A percentile compares a stretch with the other conserved stretches of the same genome.
Evolutionary conservation across 2,888 invertebrate species (phyloP).

Genomic region (Conus canariensis): DNA sequence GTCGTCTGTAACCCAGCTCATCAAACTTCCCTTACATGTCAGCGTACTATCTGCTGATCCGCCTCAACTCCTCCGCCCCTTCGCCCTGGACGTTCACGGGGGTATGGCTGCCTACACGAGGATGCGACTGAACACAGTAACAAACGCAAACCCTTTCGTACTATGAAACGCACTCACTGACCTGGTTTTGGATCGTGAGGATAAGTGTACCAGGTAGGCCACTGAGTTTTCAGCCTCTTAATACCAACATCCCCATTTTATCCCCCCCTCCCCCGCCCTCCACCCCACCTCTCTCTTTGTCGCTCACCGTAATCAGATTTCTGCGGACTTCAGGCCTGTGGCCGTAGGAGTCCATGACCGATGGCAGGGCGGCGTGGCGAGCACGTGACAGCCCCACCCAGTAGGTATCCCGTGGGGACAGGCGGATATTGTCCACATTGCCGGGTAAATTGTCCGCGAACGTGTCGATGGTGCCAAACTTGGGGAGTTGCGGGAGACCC

Average conservation of each 20-base stretch:
- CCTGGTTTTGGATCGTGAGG: no score
- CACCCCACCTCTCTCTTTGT: background rate
- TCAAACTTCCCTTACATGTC: no score
- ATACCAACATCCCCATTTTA: no score
- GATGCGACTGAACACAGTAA: no score
- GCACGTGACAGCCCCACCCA: conserved; percentile 76
- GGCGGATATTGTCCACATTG: conserved; percentile 85
- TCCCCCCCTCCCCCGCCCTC: background rate
- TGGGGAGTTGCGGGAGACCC: conserved; percentile 15
- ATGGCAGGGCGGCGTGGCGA: conserved; percentile 48
- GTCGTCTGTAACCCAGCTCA: no score
- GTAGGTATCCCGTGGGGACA: conserved; percentile 73
- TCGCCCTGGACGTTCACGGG: no score
- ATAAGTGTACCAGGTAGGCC: background rate
- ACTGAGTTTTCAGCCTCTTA: no score
- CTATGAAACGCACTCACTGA: no score
- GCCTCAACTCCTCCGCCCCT: no score
- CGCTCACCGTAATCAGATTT: conserved; percentile 9
- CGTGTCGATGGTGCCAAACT: conserved; percentile 28
- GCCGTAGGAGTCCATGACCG: conserved; percentile 37
- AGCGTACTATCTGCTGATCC: no score
- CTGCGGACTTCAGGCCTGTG: conserved; percentile 13
- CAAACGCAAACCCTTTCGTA: no score
- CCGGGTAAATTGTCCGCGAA: conserved; percentile 84
- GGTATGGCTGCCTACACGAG: no score